Conservation (phyloP, 2,113 vertebrate species). For the Sminthopsis crassicaudata region DNA sequence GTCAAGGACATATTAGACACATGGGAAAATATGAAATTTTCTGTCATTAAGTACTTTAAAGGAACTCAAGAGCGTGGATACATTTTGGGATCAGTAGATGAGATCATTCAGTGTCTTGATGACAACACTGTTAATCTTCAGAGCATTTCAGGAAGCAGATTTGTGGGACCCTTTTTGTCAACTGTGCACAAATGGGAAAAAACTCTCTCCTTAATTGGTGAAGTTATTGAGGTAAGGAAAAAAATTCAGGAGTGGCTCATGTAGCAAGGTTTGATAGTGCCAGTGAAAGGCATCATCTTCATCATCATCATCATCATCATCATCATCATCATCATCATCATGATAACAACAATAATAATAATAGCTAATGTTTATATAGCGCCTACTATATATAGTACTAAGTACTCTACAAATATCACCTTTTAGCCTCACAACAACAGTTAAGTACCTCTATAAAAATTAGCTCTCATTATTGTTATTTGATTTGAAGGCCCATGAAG, state of each 20-base stretch:
- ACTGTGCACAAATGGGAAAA: slow-evolving; percentile 93
- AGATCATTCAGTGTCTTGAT: slow-evolving; percentile 92
- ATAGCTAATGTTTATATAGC: neutral
- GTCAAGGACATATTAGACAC: slow-evolving; percentile 93
- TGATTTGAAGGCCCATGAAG: neutral
- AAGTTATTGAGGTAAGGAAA: slow-evolving; percentile 93
- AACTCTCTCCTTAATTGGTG: slow-evolving; percentile 92
- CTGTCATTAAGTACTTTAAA: slow-evolving; percentile 90
- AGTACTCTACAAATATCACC: neutral
- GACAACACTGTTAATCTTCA: slow-evolving; percentile 94
- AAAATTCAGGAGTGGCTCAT: neutral
- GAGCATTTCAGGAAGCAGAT: slow-evolving; percentile 93
- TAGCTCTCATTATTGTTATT: neutral
- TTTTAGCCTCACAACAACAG: neutral
- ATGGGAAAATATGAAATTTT: slow-evolving; percentile 95
- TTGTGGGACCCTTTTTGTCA: slow-evolving; percentile 93
- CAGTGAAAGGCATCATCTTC: neutral
- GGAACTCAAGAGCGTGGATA: slow-evolving; percentile 91
- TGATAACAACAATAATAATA: neutral
- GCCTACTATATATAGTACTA: neutral
- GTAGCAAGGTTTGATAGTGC: neutral
- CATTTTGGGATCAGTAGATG: slow-evolving; percentile 91
- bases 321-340: no score
- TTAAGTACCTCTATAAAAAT: neutral
- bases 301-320: neutral